These are phyloP conservation scores for Leptinotarsa juncta DNA, from an alignment of 2,888 invertebrate species.

Conservation along the genomic window DNA sequence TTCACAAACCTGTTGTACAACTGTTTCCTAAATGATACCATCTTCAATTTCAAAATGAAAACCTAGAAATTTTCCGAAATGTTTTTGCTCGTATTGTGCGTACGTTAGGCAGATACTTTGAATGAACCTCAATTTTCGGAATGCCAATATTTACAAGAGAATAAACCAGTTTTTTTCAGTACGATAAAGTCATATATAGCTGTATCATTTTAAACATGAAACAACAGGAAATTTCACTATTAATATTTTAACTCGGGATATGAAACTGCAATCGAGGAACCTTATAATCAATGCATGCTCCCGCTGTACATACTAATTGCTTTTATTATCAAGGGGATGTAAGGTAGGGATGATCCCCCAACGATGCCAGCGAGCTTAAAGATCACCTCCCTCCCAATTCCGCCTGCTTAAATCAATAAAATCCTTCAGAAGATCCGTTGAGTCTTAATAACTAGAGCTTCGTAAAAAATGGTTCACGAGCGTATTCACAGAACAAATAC, in stretches of 20 bases:
- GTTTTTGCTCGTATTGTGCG: no score
- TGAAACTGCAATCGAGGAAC: not conserved
- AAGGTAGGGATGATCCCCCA: slow-evolving; percentile 64
- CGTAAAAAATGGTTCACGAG: slow-evolving; percentile 51
- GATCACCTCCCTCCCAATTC: slow-evolving; percentile 53
- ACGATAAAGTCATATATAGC: no score
- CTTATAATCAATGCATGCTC: slow-evolving; percentile 40
- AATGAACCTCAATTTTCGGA: no score
- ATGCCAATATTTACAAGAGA: no score
- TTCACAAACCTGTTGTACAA: no score
- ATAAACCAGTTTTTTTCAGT: no score
- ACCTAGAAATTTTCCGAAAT: no score
- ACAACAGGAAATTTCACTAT: not conserved
- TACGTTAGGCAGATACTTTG: no score
- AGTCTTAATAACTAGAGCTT: slow-evolving; percentile 42
- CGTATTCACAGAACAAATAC: slow-evolving; percentile 45
- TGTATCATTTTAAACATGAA: not conserved
- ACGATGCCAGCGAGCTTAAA: slow-evolving; percentile 63
- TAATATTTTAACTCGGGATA: not conserved
- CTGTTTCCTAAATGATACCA: no score
- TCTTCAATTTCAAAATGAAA: no score
- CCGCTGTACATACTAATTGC: slow-evolving; percentile 56
- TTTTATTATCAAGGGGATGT: slow-evolving; percentile 51
- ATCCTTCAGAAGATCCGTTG: slow-evolving; percentile 37
- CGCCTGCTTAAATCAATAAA: slow-evolving; percentile 47